Conservation (phyloP, 2,888 invertebrate species). For the Frankliniella intonsa region DNA sequence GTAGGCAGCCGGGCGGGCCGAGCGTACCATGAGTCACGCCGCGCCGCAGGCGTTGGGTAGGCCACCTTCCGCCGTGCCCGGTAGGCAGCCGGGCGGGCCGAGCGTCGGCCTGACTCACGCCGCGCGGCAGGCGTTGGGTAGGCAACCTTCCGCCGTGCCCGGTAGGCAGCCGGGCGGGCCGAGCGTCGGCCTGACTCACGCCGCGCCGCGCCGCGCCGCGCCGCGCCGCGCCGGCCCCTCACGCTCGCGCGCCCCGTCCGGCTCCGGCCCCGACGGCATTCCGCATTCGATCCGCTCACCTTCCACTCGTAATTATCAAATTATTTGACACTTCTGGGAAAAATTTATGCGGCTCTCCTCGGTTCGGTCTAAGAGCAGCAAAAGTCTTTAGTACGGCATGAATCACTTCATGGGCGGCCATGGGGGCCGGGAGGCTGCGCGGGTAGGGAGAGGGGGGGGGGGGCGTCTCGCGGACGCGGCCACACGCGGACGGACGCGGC, state of each 20-base stretch:
- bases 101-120: background rate
- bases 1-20: too few relatives aligned
- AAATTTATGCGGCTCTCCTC: background rate
- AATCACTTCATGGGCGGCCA: background rate
- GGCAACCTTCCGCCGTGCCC: too few relatives aligned
- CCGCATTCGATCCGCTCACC: constrained; percentile 17
- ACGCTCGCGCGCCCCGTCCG: too few relatives aligned
- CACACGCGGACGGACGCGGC: constrained; percentile 3
- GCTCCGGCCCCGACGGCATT: background rate
- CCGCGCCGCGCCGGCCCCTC: background rate
- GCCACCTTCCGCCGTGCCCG: too few relatives aligned
- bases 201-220: background rate
- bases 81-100: background rate
- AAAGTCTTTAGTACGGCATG: background rate
- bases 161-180: background rate
- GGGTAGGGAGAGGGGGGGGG: background rate
- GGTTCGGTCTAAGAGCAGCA: background rate
- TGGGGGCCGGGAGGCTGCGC: background rate
- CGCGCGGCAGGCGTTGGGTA: too few relatives aligned
- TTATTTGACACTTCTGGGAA: constrained; percentile 20
- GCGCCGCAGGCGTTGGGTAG: background rate
- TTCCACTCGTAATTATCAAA: constrained; percentile 12
- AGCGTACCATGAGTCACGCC: too few relatives aligned
- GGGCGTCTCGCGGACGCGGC: constrained; percentile 22
- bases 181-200: background rate